Percentiles rank a stretch among this genome's conserved stretches.
Evolutionary conservation across 2,888 invertebrate genomes (phyloP).

Genomic region (Criorhina ranunculi): DNA sequence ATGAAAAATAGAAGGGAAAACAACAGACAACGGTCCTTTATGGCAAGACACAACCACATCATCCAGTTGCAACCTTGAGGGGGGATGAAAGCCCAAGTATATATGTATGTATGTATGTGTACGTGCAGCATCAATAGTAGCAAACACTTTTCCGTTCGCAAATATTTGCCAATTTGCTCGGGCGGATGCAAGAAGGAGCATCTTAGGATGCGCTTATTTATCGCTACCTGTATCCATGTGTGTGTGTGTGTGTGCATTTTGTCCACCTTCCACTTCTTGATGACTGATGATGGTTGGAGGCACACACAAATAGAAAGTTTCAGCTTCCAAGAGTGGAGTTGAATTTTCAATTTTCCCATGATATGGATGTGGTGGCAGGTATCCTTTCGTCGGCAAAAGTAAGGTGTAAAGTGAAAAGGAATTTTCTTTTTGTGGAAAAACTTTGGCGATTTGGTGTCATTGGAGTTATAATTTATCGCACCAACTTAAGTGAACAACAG

Average conservation of each 20-base stretch:
- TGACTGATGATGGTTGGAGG: slow-evolving; percentile 68
- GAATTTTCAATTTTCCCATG: slow-evolving; percentile 49
- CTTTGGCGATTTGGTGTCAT: slow-evolving; percentile 68
- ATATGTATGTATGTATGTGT: slow-evolving; percentile 17
- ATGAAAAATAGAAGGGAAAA: slow-evolving; percentile 45
- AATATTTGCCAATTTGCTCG: slow-evolving; percentile 75
- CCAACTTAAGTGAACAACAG: slow-evolving; percentile 62
- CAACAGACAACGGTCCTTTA: slow-evolving; percentile 42
- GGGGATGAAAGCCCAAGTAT: slow-evolving; percentile 18
- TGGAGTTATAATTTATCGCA: slow-evolving; percentile 58
- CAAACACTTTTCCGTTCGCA: slow-evolving; percentile 71
- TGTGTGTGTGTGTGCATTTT: neutral
- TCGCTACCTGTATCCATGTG: slow-evolving; percentile 32
- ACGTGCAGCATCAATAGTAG: slow-evolving; percentile 63
- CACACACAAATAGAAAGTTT: slow-evolving; percentile 37
- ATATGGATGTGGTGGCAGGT: slow-evolving; percentile 50
- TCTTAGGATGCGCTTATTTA: slow-evolving; percentile 34
- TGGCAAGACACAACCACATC: slow-evolving; percentile 39
- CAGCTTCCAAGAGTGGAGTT: slow-evolving; percentile 23
- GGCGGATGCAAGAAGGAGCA: slow-evolving; percentile 60
- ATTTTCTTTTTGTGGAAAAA: slow-evolving; percentile 44
- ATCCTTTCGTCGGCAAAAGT: slow-evolving; percentile 47
- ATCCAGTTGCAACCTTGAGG: slow-evolving; percentile 46
- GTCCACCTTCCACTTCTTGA: slow-evolving; percentile 29
- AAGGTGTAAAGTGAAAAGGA: slow-evolving; percentile 56